Evolutionary conservation across 1,140 invertebrate genomes (phyloP), one percentile per base, ranked within the genome.

Genomic region (Eufriesea mexicana): DNA sequence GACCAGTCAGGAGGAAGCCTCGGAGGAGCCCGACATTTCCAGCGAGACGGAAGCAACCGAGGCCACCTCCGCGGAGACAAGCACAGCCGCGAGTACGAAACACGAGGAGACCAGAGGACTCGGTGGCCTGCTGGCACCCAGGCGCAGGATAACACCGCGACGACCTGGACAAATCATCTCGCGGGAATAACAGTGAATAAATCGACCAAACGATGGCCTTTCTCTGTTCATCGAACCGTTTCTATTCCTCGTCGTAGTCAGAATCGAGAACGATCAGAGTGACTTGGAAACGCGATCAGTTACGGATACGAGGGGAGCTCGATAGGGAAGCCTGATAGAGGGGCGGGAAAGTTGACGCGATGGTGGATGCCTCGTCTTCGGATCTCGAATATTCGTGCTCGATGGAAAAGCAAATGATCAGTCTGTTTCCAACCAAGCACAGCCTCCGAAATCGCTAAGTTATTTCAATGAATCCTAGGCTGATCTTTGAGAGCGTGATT

Each of bases 21-120:
- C 42, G 35, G 88, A 89, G 10, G 87, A 89, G 28, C 49, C 54
- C 10, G 75, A 72, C 0, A 54, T 78, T n/a, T 75, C 80, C 14
- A 77, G 72, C 45, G 89, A 86, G 28, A 90, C 75, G 9, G 95
- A 94, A 51, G 91, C 94, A 67, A 92, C 94, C 51, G 94, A 95
- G 35, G 94, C 95, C 47, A 94, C 94, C 68, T 93, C 94, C 54
- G 91, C 92, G 0, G 94, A 93, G 75, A 92, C 90, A 0, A 94
- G 92, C 54, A 95, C 94, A 1, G 93, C 95, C 0, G 89, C 91
- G 1, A 93, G 92, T 70, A 93, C 92, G 18, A 93, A 93, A 73
- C 91, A 92, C 70, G 95, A 95, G 77, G 95, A 95, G 84, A 95
- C 95, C 16, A 93, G 95, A 85, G 95, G 96, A 42, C 88, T 96